phyloP scores from a whole-genome alignment of 2,113 vertebrate species.

The Odontophorus gujanensis region DNA sequence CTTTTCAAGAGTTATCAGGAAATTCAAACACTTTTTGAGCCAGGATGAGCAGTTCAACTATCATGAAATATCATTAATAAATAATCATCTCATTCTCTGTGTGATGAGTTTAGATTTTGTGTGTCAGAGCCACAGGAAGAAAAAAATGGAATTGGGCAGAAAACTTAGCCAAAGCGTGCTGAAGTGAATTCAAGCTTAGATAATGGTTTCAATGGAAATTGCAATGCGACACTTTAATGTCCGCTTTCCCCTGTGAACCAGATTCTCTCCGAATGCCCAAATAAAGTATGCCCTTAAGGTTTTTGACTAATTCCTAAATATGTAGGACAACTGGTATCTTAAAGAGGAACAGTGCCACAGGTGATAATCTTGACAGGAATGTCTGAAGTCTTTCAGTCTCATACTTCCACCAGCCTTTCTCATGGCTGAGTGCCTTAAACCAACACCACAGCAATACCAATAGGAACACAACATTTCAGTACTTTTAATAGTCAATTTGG shows the following conservation, averaged over 20 bases:
- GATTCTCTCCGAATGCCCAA: background rate
- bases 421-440: background rate
- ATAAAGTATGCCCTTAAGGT: background rate
- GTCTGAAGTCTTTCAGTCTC: too few species aligned
- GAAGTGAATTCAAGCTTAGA: background rate
- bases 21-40: conserved; percentile 16
- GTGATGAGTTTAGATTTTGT: background rate
- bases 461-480: background rate
- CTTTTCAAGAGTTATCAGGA: conserved; percentile 18
- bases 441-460: background rate
- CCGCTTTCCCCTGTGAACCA: background rate
- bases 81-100: conserved; percentile 30
- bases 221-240: background rate
- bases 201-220: background rate
- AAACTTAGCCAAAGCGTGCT: background rate
- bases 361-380: background rate
- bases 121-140: background rate
- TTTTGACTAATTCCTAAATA: background rate
- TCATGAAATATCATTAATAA: conserved; percentile 26
- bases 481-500: background rate
- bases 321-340: background rate
- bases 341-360: rapidly evolving
- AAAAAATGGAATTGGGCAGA: background rate
- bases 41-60: conserved; percentile 13
- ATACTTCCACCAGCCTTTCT: too few species aligned